Conservation (phyloP, 2,888 invertebrate species). For the Tetranychus truncatus region DNA sequence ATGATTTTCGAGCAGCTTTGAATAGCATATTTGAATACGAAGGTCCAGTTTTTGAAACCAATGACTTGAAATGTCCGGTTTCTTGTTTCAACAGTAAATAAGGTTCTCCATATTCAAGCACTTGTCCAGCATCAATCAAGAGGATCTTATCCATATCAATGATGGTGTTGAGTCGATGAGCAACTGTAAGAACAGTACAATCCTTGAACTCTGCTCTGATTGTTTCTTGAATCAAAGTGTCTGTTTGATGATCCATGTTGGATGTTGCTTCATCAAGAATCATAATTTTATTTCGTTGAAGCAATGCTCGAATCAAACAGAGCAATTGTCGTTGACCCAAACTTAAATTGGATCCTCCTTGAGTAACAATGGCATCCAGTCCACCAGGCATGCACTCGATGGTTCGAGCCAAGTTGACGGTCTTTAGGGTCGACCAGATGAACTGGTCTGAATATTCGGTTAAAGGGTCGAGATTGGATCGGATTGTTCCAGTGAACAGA, state of each 20-base stretch:
- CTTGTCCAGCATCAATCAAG: conserved; percentile 57
- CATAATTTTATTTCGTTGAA: conserved; percentile 60
- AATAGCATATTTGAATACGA: not conserved
- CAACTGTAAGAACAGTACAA: conserved; percentile 51
- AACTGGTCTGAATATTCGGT: conserved; percentile 54
- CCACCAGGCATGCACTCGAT: conserved; percentile 46
- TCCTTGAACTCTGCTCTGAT: conserved; percentile 56
- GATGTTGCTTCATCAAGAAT: conserved; percentile 83
- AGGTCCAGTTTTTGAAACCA: not conserved
- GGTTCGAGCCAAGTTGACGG: conserved; percentile 53
- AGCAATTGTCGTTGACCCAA: conserved; percentile 76
- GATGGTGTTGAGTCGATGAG: conserved; percentile 71
- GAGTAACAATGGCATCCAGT: conserved; percentile 49
- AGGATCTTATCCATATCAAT: conserved; percentile 76
- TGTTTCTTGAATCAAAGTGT: conserved; percentile 55
- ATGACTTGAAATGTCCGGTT: not conserved
- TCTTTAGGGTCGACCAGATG: conserved; percentile 64
- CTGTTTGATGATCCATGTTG: conserved; percentile 54
- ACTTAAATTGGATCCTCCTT: conserved; percentile 64
- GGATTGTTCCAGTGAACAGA: conserved; percentile 64
- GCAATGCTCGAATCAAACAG: conserved; percentile 68
- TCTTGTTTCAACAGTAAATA: conserved; percentile 30
- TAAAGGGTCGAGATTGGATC: conserved; percentile 76
- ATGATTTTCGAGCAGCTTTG: not conserved
- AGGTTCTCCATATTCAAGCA: conserved; percentile 60